phyloP scores from a whole-genome alignment of 2,888 invertebrate species.

The Tetranychus truncatus region DNA sequence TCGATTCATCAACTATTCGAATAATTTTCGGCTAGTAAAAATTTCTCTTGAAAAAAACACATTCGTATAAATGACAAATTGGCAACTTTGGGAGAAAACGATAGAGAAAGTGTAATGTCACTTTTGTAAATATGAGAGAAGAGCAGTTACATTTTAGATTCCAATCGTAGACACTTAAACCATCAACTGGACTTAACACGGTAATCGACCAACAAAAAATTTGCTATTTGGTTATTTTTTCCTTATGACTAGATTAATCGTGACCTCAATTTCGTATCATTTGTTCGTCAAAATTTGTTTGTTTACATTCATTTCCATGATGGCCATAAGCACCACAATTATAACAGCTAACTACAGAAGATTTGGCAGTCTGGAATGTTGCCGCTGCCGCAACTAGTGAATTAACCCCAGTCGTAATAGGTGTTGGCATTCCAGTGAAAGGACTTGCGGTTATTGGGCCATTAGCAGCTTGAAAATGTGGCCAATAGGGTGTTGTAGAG shows the following conservation, averaged over 20 bases:
- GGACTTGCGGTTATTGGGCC: not conserved
- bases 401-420: not conserved
- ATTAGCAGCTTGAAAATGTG: conserved; percentile 2
- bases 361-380: conserved; percentile 9
- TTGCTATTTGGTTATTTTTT: not conserved
- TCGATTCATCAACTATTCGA: not conserved
- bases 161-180: not conserved
- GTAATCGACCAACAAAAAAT: not conserved
- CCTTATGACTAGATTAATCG: not conserved
- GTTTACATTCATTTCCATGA: conserved; percentile 60
- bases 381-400: conserved; percentile 10
- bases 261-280: conserved; percentile 4
- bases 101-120: not conserved
- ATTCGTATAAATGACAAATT: not conserved
- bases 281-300: conserved; percentile 35
- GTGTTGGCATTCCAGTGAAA: not conserved
- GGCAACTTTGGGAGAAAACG: not conserved
- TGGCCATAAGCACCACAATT: conserved; percentile 76
- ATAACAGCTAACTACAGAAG: conserved; percentile 53
- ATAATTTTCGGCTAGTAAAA: not conserved
- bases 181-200: not conserved
- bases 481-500: conserved; percentile 7
- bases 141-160: not conserved
- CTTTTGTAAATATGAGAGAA: not conserved
- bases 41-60: not conserved